Percentiles rank a stretch among this genome's conserved stretches.
These are phyloP conservation scores for Clinocottus analis DNA, from an alignment of 2,113 vertebrate genomes.

Conservation along the genomic window DNA sequence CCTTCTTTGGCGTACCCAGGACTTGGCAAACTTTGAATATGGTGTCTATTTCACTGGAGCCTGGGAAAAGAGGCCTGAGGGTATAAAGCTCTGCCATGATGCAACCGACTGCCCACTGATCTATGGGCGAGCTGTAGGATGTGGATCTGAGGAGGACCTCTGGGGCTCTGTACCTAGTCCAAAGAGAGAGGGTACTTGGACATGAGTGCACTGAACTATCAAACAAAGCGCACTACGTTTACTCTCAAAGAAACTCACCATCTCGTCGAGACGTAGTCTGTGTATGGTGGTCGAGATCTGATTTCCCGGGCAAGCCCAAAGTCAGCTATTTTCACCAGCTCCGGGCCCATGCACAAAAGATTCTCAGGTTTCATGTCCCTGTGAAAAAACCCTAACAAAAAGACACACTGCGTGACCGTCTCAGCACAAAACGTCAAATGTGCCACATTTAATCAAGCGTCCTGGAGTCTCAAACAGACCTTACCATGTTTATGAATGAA, in stretches of 20 bases:
- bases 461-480: neutral
- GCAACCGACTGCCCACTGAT: conserved; percentile 97
- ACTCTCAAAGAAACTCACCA: conserved; percentile 80
- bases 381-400: conserved; percentile 91
- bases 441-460: neutral
- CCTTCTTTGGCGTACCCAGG: conserved; percentile 96
- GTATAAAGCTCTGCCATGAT: conserved; percentile 99
- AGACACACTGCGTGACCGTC: neutral
- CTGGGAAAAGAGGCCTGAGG: conserved; percentile 95
- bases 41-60: conserved; percentile 97
- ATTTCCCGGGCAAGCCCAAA: conserved; percentile 97
- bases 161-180: conserved; percentile 93
- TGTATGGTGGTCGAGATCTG: conserved; percentile 95
- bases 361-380: conserved; percentile 99
- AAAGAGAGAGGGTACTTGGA: neutral
- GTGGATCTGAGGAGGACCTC: conserved; percentile 94
- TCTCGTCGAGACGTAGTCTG: conserved; percentile 97
- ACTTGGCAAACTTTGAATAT: conserved; percentile 99
- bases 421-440: neutral
- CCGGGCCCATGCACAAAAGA: conserved; percentile 96
- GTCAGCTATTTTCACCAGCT: conserved; percentile 98
- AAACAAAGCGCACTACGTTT: neutral
- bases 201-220: neutral
- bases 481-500: conserved; percentile 99
- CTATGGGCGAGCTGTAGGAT: conserved; percentile 95